These are phyloP conservation scores for Gambusia holbrooki DNA, from an alignment of 2,113 vertebrate genomes.

Conservation along the genomic window DNA sequence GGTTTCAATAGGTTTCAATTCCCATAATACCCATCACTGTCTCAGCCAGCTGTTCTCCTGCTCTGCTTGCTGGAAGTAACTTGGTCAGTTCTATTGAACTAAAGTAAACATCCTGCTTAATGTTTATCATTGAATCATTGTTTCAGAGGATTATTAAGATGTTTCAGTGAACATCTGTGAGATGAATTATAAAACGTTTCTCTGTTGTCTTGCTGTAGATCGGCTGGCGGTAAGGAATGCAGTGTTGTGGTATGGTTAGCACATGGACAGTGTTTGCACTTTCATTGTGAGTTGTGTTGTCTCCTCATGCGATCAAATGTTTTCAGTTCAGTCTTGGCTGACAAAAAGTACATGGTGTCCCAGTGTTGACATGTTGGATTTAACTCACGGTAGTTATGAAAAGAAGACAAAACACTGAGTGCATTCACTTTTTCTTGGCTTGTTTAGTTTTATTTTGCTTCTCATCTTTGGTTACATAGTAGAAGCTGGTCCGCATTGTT, in stretches of 20 bases:
- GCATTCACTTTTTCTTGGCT: slow-evolving; percentile 28
- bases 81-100: slow-evolving; percentile 41
- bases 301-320: slow-evolving; percentile 48
- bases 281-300: slow-evolving; percentile 32
- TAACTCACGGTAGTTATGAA: slow-evolving; percentile 34
- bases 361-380: slow-evolving; percentile 30
- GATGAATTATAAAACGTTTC: slow-evolving; percentile 13
- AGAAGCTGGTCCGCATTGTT: slow-evolving; percentile 6
- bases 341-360: slow-evolving; percentile 45
- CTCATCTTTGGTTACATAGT: slow-evolving; percentile 1
- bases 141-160: slow-evolving; percentile 11
- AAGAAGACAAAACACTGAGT: slow-evolving; percentile 11
- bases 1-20: slow-evolving; percentile 10
- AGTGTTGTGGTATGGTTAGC: slow-evolving; percentile 52
- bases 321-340: slow-evolving; percentile 59
- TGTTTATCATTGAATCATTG: slow-evolving; percentile 35
- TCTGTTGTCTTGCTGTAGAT: slow-evolving; percentile 8
- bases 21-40: slow-evolving; percentile 12
- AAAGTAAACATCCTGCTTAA: slow-evolving; percentile 51
- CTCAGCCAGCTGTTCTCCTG: slow-evolving; percentile 33
- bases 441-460: slow-evolving; percentile 25
- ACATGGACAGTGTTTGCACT: slow-evolving; percentile 54
- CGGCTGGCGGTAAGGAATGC: slow-evolving; percentile 22
- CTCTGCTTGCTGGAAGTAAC: slow-evolving; percentile 35
- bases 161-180: slow-evolving; percentile 29